Conservation (phyloP, 2,888 invertebrate species). For the Callosobruchus maculatus region DNA sequence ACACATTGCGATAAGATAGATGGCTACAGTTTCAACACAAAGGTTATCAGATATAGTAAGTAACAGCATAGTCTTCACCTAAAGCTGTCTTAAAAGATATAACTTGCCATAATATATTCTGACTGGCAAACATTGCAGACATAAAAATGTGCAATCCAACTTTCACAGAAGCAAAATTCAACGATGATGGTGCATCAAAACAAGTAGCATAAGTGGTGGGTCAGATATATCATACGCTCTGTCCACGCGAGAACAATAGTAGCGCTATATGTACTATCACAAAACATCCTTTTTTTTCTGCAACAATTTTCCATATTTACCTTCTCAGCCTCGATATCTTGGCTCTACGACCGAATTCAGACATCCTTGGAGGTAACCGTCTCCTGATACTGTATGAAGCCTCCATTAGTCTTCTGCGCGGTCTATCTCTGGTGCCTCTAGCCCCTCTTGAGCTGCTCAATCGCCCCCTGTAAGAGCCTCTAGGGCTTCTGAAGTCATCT, state of each 20-base stretch:
- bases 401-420: slow-evolving; percentile 55
- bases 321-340: slow-evolving; percentile 50
- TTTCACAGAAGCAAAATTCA: background rate
- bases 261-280: slow-evolving; percentile 3
- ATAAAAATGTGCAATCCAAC: background rate
- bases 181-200: background rate
- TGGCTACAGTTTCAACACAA: too few relatives aligned
- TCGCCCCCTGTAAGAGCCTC: slow-evolving; percentile 44
- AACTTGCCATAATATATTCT: background rate
- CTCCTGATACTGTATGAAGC: slow-evolving; percentile 57
- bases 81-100: too few relatives aligned
- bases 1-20: too few relatives aligned
- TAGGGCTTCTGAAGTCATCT: slow-evolving; percentile 43
- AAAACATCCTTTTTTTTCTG: slow-evolving; percentile 4
- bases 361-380: slow-evolving; percentile 46
- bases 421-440: slow-evolving; percentile 47
- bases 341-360: slow-evolving; percentile 47
- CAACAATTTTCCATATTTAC: slow-evolving; percentile 39
- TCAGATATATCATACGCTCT: background rate
- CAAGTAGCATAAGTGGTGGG: background rate
- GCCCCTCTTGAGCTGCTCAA: slow-evolving; percentile 50
- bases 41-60: too few relatives aligned
- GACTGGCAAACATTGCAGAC: background rate
- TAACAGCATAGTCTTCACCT: background rate
- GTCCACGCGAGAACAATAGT: background rate